Conservation (phyloP, 2,797 vertebrate genomes). For the Cheirogaleus major region DNA sequence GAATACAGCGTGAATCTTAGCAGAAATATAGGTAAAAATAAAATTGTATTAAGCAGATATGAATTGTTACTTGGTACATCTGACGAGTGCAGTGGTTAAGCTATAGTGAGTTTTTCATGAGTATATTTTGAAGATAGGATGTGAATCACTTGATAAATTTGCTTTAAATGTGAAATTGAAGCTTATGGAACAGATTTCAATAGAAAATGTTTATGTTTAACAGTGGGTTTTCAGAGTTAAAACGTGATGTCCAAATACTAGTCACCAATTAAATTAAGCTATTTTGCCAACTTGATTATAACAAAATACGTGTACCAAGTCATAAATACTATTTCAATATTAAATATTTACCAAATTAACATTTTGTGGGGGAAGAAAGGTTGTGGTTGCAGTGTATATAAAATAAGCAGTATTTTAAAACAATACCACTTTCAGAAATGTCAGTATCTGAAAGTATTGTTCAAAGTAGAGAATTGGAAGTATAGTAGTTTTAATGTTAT, state of each 20-base stretch:
- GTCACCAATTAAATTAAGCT: constrained; percentile 14
- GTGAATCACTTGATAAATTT: constrained; percentile 23
- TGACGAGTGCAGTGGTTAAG: not conserved
- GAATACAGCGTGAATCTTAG: not conserved
- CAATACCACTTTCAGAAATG: not conserved
- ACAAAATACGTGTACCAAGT: not conserved
- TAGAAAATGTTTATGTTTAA: constrained; percentile 20
- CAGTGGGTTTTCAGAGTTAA: constrained; percentile 27
- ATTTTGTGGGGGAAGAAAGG: not conserved
- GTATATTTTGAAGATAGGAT: not conserved
- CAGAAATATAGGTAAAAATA: not conserved
- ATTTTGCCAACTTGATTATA: not conserved
- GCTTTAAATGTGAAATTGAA: not conserved
- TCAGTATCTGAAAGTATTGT: not conserved
- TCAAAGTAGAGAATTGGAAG: not conserved
- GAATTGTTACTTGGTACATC: not conserved
- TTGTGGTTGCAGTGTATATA: not conserved
- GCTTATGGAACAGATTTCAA: not conserved
- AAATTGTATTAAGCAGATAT: not conserved
- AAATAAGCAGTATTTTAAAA: constrained; percentile 15
- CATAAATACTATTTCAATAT: constrained; percentile 22
- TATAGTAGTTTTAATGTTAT: not conserved
- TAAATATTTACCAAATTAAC: constrained; percentile 2
- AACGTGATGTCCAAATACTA: constrained; percentile 5
- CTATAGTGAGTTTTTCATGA: not conserved